Evolutionary conservation across 2,113 vertebrate species (phyloP).

Genomic region (Otolemur garnettii): DNA sequence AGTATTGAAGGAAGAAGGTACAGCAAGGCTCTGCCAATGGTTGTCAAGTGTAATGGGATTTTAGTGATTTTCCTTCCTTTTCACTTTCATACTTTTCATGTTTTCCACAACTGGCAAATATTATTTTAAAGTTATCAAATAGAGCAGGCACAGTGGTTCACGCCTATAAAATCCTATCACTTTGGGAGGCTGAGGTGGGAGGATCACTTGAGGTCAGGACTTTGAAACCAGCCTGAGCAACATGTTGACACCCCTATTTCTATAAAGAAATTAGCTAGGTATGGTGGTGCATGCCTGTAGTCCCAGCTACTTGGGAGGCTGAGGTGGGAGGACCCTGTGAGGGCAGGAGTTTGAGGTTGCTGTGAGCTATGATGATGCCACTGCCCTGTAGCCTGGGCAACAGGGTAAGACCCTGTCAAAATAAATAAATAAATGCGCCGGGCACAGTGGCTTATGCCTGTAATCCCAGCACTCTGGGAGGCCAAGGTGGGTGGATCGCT

Average conservation of each 20-base stretch:
- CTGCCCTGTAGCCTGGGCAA: no score
- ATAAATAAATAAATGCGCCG: no score
- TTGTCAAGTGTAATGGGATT: slow-evolving; percentile 64
- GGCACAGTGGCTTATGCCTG: no score
- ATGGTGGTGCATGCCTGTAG: no score
- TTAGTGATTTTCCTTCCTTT: slow-evolving; percentile 51
- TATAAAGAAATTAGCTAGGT: no score
- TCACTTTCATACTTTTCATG: slow-evolving; percentile 10
- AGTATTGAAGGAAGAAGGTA: slow-evolving; percentile 48
- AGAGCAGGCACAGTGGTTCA: neutral
- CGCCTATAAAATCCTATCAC: neutral
- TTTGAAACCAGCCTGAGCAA: neutral
- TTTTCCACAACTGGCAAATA: slow-evolving; percentile 43
- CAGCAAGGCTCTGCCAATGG: neutral
- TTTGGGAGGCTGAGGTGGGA: neutral
- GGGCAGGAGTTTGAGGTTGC: no score
- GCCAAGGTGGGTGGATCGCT: no score
- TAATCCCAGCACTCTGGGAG: no score
- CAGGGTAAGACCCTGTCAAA: neutral
- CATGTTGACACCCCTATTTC: neutral
- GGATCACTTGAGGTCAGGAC: neutral
- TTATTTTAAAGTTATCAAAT: slow-evolving; percentile 35
- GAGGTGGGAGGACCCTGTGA: no score
- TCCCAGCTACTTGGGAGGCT: no score
- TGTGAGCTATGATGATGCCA: no score